Evolutionary conservation across 1,140 invertebrate genomes (phyloP).

Genomic region (Zaprionus lachaisei): DNA sequence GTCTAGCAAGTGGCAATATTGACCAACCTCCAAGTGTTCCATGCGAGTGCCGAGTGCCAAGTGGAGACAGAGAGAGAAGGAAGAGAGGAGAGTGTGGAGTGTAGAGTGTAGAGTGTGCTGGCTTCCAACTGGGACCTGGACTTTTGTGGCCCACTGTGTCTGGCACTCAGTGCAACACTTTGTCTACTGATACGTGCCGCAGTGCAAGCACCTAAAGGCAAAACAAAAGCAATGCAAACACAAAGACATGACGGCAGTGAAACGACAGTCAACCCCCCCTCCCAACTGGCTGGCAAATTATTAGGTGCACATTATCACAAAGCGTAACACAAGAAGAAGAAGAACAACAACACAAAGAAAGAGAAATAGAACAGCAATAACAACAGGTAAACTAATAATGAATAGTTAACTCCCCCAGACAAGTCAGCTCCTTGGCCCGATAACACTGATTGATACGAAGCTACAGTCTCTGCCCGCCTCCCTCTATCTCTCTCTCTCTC

Average conservation of each 20-base stretch:
- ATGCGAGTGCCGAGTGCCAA: no score
- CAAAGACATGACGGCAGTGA: slow-evolving; percentile 40
- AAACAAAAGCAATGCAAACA: slow-evolving; percentile 46
- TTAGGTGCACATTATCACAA: slow-evolving; percentile 46
- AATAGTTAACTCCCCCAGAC: slow-evolving; percentile 6
- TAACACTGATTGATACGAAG: slow-evolving; percentile 39
- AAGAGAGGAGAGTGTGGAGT: neutral
- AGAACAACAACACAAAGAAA: neutral
- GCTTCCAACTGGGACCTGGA: slow-evolving; percentile 19
- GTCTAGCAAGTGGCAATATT: slow-evolving; percentile 49
- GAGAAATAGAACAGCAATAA: neutral
- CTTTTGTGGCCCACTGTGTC: slow-evolving; percentile 34
- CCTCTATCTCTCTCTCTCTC: neutral
- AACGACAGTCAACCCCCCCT: neutral
- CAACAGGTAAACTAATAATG: slow-evolving; percentile 5
- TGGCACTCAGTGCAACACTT: slow-evolving; percentile 71
- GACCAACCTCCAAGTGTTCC: slow-evolving; percentile 40
- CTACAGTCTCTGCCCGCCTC: neutral
- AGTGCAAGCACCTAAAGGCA: slow-evolving; percentile 59
- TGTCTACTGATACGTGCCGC: slow-evolving; percentile 66
- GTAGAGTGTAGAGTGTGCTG: slow-evolving; percentile 2
- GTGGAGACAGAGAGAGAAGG: no score
- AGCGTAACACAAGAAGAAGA: neutral
- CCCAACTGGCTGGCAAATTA: slow-evolving; percentile 56
- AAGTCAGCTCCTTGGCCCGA: slow-evolving; percentile 30